Evolutionary conservation across 2,113 vertebrate species (phyloP).

Genomic region (Malurus cyaneus): DNA sequence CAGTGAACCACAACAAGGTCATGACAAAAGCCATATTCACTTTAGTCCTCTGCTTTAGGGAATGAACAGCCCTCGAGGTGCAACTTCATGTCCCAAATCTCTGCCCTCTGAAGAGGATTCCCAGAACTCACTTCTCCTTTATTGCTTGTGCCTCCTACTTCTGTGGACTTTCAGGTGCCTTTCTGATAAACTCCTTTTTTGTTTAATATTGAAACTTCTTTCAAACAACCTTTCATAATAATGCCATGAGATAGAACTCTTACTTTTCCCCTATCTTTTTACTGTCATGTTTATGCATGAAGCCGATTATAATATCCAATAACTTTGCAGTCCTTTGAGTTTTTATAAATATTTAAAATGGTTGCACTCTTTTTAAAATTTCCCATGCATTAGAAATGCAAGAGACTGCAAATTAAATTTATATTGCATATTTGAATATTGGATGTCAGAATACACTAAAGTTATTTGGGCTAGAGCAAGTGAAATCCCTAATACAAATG

Average conservation of each 20-base stretch:
- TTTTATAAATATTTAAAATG: slow-evolving; percentile 55
- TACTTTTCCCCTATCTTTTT: neutral
- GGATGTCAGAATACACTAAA: neutral
- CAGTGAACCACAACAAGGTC: neutral
- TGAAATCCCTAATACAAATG: slow-evolving; percentile 10
- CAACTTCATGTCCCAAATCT: neutral
- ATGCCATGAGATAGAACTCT: neutral
- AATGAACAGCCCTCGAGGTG: neutral
- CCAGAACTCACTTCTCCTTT: neutral
- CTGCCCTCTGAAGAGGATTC: neutral
- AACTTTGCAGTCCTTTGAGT: neutral
- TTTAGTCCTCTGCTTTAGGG: neutral
- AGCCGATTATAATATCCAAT: slow-evolving; percentile 30
- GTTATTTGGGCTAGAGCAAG: slow-evolving; percentile 9
- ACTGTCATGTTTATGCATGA: slow-evolving; percentile 37
- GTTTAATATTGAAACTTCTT: neutral
- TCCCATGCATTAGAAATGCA: slow-evolving; percentile 16
- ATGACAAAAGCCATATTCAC: accelerated
- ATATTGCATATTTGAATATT: slow-evolving; percentile 12
- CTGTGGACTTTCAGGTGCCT: neutral
- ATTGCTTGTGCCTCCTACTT: neutral
- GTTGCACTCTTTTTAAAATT: neutral
- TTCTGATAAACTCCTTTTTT: neutral
- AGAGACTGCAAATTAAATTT: slow-evolving; percentile 36
- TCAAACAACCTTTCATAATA: neutral